Evolutionary conservation across 2,113 vertebrate genomes (phyloP).

Genomic region (Gavia stellata): DNA sequence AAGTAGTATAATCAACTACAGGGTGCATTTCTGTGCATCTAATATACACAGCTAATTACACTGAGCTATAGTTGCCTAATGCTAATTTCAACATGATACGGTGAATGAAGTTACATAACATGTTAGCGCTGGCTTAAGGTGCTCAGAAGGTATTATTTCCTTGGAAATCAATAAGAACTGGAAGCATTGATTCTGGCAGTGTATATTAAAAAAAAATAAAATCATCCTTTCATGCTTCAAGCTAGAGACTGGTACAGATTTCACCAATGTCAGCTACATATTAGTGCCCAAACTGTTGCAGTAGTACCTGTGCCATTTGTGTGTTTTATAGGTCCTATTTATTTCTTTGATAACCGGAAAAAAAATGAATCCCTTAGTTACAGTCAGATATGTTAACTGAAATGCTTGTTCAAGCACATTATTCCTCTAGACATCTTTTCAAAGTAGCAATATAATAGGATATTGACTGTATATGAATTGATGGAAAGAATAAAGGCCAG

Average conservation of each 20-base stretch:
- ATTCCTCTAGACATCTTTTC: not conserved
- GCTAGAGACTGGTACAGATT: not conserved
- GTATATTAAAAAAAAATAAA: not conserved
- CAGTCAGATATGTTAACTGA: not conserved
- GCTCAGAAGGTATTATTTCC: not conserved
- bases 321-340: not conserved
- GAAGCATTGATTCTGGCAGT: not conserved
- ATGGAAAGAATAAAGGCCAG: not conserved
- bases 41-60: not conserved
- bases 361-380: not conserved
- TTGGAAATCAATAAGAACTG: not conserved
- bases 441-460: not conserved
- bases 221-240: not conserved
- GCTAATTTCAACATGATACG: not conserved
- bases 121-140: not conserved
- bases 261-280: not conserved
- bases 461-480: constrained; percentile 30
- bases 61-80: not conserved
- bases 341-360: not conserved
- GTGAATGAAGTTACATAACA: not conserved
- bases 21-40: not conserved
- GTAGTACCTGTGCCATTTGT: not conserved
- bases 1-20: not conserved
- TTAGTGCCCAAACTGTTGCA: not conserved
- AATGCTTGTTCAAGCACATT: not conserved